These are phyloP conservation scores for Caerostris darwini DNA, from an alignment of 1,140 invertebrate species.

Conservation along the genomic window DNA sequence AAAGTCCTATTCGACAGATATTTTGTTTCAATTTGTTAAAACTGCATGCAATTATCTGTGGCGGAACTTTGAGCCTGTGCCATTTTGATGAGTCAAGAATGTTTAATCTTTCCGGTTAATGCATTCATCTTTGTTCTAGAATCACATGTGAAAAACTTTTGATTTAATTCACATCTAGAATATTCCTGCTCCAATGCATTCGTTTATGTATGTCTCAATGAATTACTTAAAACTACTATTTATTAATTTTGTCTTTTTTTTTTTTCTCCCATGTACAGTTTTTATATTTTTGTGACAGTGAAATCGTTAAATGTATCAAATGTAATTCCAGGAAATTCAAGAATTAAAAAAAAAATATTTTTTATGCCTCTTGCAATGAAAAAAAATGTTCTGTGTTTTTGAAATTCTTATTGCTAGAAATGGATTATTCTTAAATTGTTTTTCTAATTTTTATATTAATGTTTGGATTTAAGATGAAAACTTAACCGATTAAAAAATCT, in stretches of 20 bases:
- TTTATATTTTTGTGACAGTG: neutral
- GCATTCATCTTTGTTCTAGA: neutral
- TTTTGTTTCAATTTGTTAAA: no score
- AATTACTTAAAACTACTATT: constrained; percentile 24
- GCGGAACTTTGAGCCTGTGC: neutral
- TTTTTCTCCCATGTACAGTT: constrained; percentile 26
- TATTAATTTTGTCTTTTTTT: neutral
- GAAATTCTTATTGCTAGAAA: no score
- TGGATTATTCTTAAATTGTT: no score
- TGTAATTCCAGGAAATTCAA: constrained; percentile 16
- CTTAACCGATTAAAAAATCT: no score
- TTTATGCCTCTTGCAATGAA: no score
- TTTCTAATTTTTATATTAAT: no score
- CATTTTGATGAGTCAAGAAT: constrained; percentile 3
- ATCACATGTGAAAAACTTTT: neutral
- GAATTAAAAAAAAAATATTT: neutral
- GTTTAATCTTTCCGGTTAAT: neutral
- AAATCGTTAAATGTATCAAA: neutral
- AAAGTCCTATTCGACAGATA: no score
- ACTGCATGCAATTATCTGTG: no score
- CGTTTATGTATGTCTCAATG: neutral
- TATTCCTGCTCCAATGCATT: neutral
- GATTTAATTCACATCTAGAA: neutral
- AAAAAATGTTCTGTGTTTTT: no score
- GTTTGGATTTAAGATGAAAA: no score